A percentile compares a stretch with the other conserved stretches of the same genome.
These are phyloP conservation scores for Ditylenchus weischeri DNA, from an alignment of 2,888 invertebrate species.

Conservation along the genomic window DNA sequence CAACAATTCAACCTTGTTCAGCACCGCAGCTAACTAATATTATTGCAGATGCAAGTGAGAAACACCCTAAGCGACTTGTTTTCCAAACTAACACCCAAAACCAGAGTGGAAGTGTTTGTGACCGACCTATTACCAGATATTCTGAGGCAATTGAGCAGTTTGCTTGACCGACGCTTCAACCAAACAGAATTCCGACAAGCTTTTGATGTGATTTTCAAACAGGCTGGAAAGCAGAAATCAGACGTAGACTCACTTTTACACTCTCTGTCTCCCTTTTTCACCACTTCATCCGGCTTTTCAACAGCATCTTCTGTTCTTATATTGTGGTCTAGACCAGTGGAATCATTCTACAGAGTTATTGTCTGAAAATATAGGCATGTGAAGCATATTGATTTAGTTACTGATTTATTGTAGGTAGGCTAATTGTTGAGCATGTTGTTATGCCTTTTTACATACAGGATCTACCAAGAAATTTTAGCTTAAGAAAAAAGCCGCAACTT, in stretches of 20 bases:
- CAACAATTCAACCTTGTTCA: too few relatives aligned
- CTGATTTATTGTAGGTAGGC: too few relatives aligned
- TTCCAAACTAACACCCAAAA: slow-evolving; percentile 7
- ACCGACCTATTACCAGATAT: slow-evolving; percentile 8
- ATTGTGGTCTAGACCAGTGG: slow-evolving; percentile 1
- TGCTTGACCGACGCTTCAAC: slow-evolving; percentile 7
- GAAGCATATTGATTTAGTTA: too few relatives aligned
- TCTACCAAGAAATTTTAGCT: too few relatives aligned
- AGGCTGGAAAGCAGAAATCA: slow-evolving; percentile 7
- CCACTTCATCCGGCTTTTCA: neutral
- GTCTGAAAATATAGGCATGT: neutral
- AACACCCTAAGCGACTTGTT: slow-evolving; percentile 5
- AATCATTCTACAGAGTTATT: slow-evolving; percentile 3
- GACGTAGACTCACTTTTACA: slow-evolving; percentile 7
- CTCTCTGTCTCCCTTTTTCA: slow-evolving; percentile 7
- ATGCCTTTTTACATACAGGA: too few relatives aligned
- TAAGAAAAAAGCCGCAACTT: too few relatives aligned
- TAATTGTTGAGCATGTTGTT: too few relatives aligned
- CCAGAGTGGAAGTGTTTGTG: slow-evolving; percentile 18
- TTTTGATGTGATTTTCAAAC: slow-evolving; percentile 3
- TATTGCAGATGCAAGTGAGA: slow-evolving; percentile 14
- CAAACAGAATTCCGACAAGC: slow-evolving; percentile 1
- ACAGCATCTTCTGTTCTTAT: slow-evolving; percentile 1
- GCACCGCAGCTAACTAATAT: too few relatives aligned
- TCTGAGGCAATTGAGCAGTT: neutral